phyloP scores from a whole-genome alignment of 2,888 invertebrate genomes.

The Papilio elwesi region DNA sequence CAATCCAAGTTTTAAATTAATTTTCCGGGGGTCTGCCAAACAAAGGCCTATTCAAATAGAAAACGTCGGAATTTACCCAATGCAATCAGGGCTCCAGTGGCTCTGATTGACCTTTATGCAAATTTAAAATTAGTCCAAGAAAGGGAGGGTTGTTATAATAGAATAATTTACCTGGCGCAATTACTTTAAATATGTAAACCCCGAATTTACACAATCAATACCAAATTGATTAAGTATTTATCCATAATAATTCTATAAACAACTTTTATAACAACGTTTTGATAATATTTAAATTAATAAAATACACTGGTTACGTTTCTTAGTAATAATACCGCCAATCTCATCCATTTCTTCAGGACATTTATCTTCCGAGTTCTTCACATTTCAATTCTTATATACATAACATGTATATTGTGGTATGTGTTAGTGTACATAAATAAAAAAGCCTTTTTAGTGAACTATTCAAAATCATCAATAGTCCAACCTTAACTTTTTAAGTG shows the following conservation, averaged over 20 bases:
- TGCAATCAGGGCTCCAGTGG: slow-evolving; percentile 60
- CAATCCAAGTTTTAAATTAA: slow-evolving; percentile 39
- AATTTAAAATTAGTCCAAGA: slow-evolving; percentile 63
- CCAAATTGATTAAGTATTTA: background rate
- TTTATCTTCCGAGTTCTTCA: background rate
- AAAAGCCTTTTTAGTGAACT: no score
- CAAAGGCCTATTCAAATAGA: slow-evolving; percentile 63
- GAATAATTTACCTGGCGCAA: slow-evolving; percentile 73
- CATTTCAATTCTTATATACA: no score
- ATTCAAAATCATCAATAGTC: no score
- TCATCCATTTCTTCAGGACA: no score
- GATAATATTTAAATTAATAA: background rate
- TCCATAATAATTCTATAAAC: no score
- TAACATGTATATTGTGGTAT: no score
- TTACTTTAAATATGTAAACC: slow-evolving; percentile 44
- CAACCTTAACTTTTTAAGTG: no score
- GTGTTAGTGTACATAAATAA: no score
- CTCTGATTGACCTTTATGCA: slow-evolving; percentile 77
- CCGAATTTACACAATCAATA: slow-evolving; percentile 4
- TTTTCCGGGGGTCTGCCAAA: slow-evolving; percentile 49
- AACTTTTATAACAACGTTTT: background rate
- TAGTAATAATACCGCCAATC: background rate
- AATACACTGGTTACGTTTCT: background rate
- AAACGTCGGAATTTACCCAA: slow-evolving; percentile 49
- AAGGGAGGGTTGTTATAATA: slow-evolving; percentile 60